Evolutionary conservation across 2,797 vertebrate genomes (phyloP), one percentile per base, ranked within the genome.

Genomic region (Acanthurus leucopareius): DNA sequence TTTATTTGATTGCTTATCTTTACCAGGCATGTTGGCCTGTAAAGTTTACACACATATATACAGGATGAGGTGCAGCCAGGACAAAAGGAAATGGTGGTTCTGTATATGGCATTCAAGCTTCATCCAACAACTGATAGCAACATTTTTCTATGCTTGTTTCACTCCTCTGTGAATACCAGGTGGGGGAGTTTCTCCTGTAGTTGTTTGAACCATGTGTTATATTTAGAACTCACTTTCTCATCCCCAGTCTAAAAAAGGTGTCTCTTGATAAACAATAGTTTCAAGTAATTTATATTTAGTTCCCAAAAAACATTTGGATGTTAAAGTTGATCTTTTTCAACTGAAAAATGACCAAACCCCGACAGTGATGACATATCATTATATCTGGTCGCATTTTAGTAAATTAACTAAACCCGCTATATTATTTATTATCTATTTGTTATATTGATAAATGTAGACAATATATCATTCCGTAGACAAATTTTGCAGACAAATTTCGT

Each of bases 41-140:
- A 32, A 40, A 10, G n/a, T 25, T 40, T 20, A 20, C 13, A 20
- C 13, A 20, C 5, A 5, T 22, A 7, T 16, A 28, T 52, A 40
- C 10, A 32, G 20, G 5, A 45, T 65, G 13, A 2, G 28, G 32
- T 48, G 60, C 61, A 60, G 42, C 49, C 16, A 44, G 11, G 19
- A 67, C 14, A 10, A 5, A 2, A 77, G 42, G 38, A 68, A 38
- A 19, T 63, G 63, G 69, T 69, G 57, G 62, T 73, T 62, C 42
- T 59, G n/a, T 66, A 54, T 67, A 57, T 57, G 17, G 15, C 16
- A 15, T 10, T 44, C 42, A 44, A 35, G 58, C 17, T 11, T 59
- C 0, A 13, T 52, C 44, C 22, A 51, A 17, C 15, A 25, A 10
- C 5, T 38, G 38, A 47, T n/a, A 10, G 48, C 49, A 38, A n/a